Percentiles rank a stretch among this genome's conserved stretches.
Conservation (phyloP, 1,140 invertebrate genomes). For the Cotesia chilonis region DNA sequence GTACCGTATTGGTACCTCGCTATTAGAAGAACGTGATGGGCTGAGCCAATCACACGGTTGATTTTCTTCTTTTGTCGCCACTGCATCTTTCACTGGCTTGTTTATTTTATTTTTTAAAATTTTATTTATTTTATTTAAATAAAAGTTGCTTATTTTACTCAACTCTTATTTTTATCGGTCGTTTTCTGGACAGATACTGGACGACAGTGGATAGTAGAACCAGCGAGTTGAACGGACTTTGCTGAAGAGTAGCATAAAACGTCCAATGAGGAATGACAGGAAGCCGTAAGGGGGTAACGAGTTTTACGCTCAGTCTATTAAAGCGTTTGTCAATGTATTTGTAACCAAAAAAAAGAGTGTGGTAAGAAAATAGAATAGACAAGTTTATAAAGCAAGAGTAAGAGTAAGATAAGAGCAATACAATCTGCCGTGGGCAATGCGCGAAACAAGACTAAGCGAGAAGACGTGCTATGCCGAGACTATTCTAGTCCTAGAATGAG, state of each 20-base stretch:
- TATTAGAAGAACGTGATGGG: slow-evolving; percentile 62
- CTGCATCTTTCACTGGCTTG: slow-evolving; percentile 55
- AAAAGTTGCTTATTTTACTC: neutral
- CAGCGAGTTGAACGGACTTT: slow-evolving; percentile 3
- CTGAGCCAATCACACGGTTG: slow-evolving; percentile 64
- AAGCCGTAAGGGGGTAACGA: slow-evolving; percentile 18
- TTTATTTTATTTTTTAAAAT: slow-evolving; percentile 3
- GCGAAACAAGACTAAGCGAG: slow-evolving; percentile 45
- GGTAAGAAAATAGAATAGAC: slow-evolving; percentile 16
- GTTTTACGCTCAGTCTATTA: too few relatives aligned
- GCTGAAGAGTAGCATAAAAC: neutral
- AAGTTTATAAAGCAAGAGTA: slow-evolving; percentile 22
- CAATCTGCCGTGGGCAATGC: slow-evolving; percentile 49
- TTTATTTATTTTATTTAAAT: neutral
- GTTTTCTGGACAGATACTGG: neutral
- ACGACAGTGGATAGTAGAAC: neutral
- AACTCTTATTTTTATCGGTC: neutral
- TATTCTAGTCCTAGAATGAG: slow-evolving; percentile 54
- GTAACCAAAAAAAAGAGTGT: neutral
- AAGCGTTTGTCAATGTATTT: neutral
- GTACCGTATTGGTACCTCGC: slow-evolving; percentile 65
- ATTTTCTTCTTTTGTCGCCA: slow-evolving; percentile 61
- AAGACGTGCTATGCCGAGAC: slow-evolving; percentile 42
- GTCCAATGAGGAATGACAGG: slow-evolving; percentile 22
- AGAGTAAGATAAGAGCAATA: slow-evolving; percentile 23